Conservation (phyloP, 2,797 vertebrate genomes). For the Lepus oiostolus region DNA sequence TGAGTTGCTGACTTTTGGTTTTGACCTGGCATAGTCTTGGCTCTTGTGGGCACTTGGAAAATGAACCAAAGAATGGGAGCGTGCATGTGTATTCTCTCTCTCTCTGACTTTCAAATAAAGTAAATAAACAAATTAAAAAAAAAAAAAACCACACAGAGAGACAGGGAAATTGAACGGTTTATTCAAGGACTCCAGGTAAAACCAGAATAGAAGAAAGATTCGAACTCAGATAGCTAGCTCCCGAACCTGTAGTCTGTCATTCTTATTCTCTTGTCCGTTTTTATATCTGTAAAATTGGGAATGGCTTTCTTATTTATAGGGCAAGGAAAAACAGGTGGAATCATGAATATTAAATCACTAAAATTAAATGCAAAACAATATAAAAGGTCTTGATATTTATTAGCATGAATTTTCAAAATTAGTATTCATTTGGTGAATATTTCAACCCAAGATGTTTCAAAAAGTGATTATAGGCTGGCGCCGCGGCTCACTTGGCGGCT, state of each 20-base stretch:
- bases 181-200: neutral
- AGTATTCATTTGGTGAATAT: conserved; percentile 28
- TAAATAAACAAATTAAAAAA: too few relatives aligned
- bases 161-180: neutral
- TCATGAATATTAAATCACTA: neutral
- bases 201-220: neutral
- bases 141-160: neutral
- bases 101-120: too few relatives aligned
- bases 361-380: neutral
- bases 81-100: too few relatives aligned
- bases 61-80: too few relatives aligned
- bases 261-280: neutral
- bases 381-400: neutral
- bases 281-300: neutral
- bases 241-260: neutral
- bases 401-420: neutral
- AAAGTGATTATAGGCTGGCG: neutral
- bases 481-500: too few relatives aligned
- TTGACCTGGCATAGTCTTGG: too few relatives aligned
- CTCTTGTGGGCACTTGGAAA: too few relatives aligned
- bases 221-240: neutral
- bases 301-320: neutral
- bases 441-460: conserved; percentile 12
- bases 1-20: too few relatives aligned
- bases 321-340: neutral